Percentiles rank a stretch among this genome's conserved stretches.
These are phyloP conservation scores for Pherbina coryleti DNA, from an alignment of 2,888 invertebrate species.

Conservation along the genomic window DNA sequence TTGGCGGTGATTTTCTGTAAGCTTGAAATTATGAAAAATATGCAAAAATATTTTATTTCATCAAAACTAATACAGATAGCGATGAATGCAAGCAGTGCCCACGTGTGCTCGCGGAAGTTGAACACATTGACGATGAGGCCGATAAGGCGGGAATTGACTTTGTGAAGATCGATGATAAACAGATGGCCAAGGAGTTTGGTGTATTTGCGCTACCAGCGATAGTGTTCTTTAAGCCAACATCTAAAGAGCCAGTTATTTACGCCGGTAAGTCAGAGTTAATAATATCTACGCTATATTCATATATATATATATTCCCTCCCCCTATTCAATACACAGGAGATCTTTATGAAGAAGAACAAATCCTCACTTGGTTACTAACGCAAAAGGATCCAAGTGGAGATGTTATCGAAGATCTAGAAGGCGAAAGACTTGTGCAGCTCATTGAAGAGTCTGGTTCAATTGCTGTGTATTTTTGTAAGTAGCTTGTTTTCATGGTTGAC, in stretches of 20 bases:
- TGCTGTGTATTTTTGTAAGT: constrained; percentile 94
- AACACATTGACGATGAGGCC: constrained; percentile 94
- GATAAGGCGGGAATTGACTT: constrained; percentile 92
- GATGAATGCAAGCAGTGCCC: constrained; percentile 96
- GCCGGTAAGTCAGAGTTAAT: constrained; percentile 74
- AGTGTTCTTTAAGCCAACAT: constrained; percentile 88
- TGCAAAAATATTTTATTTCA: neutral
- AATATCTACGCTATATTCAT: neutral
- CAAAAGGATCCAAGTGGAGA: constrained; percentile 94
- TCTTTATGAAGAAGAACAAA: constrained; percentile 87
- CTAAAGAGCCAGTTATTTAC: constrained; percentile 91
- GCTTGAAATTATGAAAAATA: constrained; percentile 57
- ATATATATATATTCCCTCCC: neutral
- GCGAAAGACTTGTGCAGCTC: constrained; percentile 80
- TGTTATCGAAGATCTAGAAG: constrained; percentile 89
- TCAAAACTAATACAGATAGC: constrained; percentile 76
- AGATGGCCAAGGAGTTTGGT: constrained; percentile 88
- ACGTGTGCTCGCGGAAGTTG: constrained; percentile 86
- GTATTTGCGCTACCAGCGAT: constrained; percentile 92
- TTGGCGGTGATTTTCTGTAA: constrained; percentile 94
- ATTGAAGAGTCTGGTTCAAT: constrained; percentile 86
- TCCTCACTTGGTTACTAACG: constrained; percentile 90
- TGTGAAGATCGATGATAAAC: constrained; percentile 90
- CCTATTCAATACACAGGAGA: constrained; percentile 75
- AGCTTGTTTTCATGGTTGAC: constrained; percentile 20